Conservation (phyloP, 92 coral and sea anemone species). For the Parazoanthus darwini region DNA sequence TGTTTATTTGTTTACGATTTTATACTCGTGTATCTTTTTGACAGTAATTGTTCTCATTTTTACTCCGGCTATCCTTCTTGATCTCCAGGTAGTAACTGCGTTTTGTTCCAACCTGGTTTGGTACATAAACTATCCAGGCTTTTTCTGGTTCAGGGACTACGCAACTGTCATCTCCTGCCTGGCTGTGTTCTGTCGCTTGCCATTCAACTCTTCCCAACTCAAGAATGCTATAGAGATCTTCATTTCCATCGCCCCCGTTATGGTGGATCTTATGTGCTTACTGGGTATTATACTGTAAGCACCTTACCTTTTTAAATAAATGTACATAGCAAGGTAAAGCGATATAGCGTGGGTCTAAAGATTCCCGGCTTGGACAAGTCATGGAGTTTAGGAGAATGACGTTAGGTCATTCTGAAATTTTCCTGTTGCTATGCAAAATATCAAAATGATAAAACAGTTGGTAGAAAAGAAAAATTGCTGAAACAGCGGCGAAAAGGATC, state of each 20-base stretch:
- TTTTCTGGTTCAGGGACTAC: slow-evolving; percentile 62
- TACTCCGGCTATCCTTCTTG: not conserved
- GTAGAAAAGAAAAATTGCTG: too few species aligned
- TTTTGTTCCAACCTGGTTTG: slow-evolving; percentile 76
- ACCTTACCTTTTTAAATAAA: not conserved
- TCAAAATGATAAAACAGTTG: too few species aligned
- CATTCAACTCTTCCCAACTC: slow-evolving; percentile 79
- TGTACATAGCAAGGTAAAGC: too few species aligned
- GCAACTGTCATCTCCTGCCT: slow-evolving; percentile 73
- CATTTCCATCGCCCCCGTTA: slow-evolving; percentile 74
- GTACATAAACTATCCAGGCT: slow-evolving; percentile 61
- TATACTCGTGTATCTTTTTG: not conserved
- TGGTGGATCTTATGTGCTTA: slow-evolving; percentile 79
- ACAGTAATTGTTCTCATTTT: not conserved
- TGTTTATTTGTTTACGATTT: not conserved
- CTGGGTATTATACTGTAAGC: slow-evolving; percentile 82
- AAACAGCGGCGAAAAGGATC: too few species aligned
- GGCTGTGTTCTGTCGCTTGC: slow-evolving; percentile 85
- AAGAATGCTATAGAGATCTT: slow-evolving; percentile 83
- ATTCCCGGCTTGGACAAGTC: too few species aligned
- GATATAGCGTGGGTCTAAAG: too few species aligned
- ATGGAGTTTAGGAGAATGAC: too few species aligned
- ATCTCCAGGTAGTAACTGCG: slow-evolving; percentile 62
- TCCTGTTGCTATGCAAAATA: too few species aligned
- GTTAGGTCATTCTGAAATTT: too few species aligned